Percentiles rank a stretch among this genome's conserved stretches.
phyloP scores from a whole-genome alignment of 37 sponge, comb jelly and placozoan species.

The Ephydatia muelleri region DNA sequence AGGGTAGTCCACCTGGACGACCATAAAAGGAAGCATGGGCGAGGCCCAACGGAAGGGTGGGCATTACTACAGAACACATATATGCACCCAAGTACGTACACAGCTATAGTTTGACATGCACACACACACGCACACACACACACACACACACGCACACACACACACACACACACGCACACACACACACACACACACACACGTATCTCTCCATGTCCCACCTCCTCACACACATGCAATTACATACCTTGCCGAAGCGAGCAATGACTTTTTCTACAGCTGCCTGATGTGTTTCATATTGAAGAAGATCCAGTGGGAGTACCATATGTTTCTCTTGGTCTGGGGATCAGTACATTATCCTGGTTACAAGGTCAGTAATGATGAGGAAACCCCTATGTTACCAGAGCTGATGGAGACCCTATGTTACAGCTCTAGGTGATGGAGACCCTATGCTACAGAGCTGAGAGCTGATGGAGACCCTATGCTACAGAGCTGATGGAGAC shows the following conservation, averaged over 20 bases:
- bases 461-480: no score
- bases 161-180: conserved; percentile 6
- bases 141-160: background rate
- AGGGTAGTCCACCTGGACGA: conserved; percentile 78
- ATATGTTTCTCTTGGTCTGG: conserved; percentile 57
- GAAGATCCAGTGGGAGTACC: conserved; percentile 65
- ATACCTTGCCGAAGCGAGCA: conserved; percentile 55
- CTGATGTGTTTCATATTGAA: conserved; percentile 51
- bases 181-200: conserved; percentile 8
- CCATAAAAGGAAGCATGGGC: background rate
- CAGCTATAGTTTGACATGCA: no score
- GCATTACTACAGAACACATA: background rate
- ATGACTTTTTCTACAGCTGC: conserved; percentile 38
- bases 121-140: background rate
- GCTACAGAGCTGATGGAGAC: no score
- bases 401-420: no score
- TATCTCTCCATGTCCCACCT: background rate
- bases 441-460: no score
- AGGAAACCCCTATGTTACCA: no score
- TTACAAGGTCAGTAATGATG: no score
- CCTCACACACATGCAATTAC: background rate
- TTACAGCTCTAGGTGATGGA: no score
- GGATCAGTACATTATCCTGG: background rate
- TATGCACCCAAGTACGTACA: no score
- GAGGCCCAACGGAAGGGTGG: background rate